Percentiles rank a stretch among this genome's conserved stretches.
These are phyloP conservation scores for Luehdorfia chinensis DNA, from an alignment of 1,140 invertebrate species.

Conservation along the genomic window DNA sequence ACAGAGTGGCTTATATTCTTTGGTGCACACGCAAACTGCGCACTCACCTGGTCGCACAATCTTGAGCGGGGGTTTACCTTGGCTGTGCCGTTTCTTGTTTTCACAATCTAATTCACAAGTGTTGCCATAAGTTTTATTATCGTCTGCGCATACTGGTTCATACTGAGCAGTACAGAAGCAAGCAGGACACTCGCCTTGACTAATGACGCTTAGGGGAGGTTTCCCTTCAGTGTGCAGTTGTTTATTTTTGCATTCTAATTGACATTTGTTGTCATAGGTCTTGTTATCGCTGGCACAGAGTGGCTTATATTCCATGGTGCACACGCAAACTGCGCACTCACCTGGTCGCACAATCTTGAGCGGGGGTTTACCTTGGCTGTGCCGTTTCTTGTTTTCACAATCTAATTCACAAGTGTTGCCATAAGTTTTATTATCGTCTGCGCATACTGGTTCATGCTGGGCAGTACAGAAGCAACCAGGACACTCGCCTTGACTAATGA, in stretches of 20 bases:
- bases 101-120: constrained; percentile 20
- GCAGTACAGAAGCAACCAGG: constrained; percentile 20
- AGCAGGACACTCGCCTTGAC: constrained; percentile 24
- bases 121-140: constrained; percentile 22
- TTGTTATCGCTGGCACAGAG: too few relatives aligned
- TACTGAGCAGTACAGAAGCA: constrained; percentile 23
- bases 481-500: constrained; percentile 21
- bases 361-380: too few relatives aligned
- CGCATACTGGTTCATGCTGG: constrained; percentile 25
- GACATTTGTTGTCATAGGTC: constrained; percentile 29
- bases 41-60: background rate
- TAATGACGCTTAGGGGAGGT: background rate
- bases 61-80: background rate
- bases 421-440: constrained; percentile 16
- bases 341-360: too few relatives aligned
- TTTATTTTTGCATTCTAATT: constrained; percentile 25
- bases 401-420: too few relatives aligned
- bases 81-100: constrained; percentile 11
- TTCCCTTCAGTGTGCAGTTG: constrained; percentile 9
- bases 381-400: too few relatives aligned
- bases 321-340: too few relatives aligned
- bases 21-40: constrained; percentile 11
- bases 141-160: constrained; percentile 24
- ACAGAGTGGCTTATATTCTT: constrained; percentile 19
- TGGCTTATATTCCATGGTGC: too few relatives aligned